These are phyloP conservation scores for Caenorhabditis tropicalis DNA, from an alignment of 1,140 invertebrate genomes.

Conservation along the genomic window DNA sequence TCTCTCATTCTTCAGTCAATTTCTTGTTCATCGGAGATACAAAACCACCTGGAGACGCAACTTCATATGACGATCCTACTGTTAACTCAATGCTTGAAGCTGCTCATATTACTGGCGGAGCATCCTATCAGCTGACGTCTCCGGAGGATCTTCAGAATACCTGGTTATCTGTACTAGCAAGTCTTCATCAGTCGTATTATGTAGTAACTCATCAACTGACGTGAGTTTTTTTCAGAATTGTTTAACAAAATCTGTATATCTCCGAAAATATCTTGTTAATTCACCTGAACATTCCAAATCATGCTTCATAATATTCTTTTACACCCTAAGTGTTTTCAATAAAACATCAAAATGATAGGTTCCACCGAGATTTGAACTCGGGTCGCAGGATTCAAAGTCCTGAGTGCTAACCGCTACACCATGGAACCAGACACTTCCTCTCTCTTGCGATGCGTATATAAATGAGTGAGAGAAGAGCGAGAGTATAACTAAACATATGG, in stretches of 20 bases:
- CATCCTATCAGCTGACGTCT: conserved; percentile 47
- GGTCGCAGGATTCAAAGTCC: conserved; percentile 89
- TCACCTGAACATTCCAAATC: too few relatives aligned
- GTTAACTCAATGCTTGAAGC: conserved; percentile 30
- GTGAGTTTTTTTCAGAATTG: conserved; percentile 15
- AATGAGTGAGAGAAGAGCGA: not conserved
- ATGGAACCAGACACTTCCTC: conserved; percentile 77
- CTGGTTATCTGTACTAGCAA: conserved; percentile 20
- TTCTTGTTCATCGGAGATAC: conserved; percentile 50
- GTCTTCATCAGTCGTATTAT: conserved; percentile 48
- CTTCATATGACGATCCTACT: conserved; percentile 32
- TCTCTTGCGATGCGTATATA: not conserved
- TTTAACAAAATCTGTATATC: not conserved
- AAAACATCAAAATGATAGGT: conserved; percentile 1
- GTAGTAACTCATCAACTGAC: conserved; percentile 35
- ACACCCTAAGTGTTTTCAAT: too few relatives aligned
- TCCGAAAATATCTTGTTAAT: too few relatives aligned
- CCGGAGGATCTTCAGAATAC: not conserved
- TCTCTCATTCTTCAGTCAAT: not conserved
- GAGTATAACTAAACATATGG: too few relatives aligned
- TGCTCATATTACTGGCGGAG: conserved; percentile 45
- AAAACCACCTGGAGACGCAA: conserved; percentile 16
- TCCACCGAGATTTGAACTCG: conserved; percentile 81
- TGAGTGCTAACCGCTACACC: conserved; percentile 90
- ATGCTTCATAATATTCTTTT: too few relatives aligned